These are phyloP conservation scores for Gryllus longicercus DNA, from an alignment of 2,888 invertebrate species.

Conservation along the genomic window DNA sequence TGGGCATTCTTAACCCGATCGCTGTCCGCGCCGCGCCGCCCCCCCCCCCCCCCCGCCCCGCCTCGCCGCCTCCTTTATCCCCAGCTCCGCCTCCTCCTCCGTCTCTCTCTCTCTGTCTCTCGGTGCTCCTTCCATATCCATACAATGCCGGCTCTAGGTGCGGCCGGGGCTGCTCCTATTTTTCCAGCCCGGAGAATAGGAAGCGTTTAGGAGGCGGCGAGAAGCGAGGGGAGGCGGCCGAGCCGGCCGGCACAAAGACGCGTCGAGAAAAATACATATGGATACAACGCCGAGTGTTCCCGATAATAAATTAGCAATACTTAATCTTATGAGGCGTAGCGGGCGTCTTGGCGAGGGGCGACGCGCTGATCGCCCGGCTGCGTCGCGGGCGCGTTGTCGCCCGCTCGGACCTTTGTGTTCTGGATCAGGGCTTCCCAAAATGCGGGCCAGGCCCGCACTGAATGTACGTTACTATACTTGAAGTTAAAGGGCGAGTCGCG, in stretches of 20 bases:
- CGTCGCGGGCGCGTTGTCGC: too few species aligned
- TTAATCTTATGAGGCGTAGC: constrained; percentile 32
- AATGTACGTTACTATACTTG: too few species aligned
- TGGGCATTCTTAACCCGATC: neutral
- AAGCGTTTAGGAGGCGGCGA: constrained; percentile 6
- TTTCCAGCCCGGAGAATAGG: constrained; percentile 20
- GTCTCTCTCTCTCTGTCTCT: neutral
- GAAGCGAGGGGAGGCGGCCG: neutral
- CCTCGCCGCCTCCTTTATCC: neutral
- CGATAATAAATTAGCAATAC: constrained; percentile 34
- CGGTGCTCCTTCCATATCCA: neutral
- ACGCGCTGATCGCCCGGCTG: too few species aligned
- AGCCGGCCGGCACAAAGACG: neutral
- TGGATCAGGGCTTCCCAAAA: too few species aligned
- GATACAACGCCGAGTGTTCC: constrained; percentile 19
- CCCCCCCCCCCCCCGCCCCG: too few species aligned
- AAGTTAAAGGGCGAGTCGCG: too few species aligned
- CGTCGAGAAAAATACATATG: neutral
- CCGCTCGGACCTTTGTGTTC: too few species aligned
- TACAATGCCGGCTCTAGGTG: constrained; percentile 19
- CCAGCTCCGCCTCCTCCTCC: neutral
- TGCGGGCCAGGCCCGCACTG: too few species aligned
- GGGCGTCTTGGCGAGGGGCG: too few species aligned
- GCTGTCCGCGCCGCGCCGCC: neutral
- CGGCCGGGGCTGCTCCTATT: constrained; percentile 1